Evolutionary conservation across 2,888 invertebrate genomes (phyloP).

Genomic region (Caenorhabditis japonica): DNA sequence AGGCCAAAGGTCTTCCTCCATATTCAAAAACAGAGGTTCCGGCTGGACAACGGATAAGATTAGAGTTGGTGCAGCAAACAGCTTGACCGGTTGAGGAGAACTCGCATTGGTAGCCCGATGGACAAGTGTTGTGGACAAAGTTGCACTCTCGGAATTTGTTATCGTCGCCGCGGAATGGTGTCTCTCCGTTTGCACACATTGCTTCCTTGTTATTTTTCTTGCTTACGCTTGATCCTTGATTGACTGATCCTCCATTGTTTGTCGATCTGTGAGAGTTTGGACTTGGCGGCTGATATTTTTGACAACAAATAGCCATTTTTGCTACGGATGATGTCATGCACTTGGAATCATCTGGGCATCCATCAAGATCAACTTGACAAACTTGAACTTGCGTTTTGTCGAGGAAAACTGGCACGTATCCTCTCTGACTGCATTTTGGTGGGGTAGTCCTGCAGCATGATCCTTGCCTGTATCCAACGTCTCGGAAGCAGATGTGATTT

Average conservation of each 20-base stretch:
- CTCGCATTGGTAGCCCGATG: conserved; percentile 72
- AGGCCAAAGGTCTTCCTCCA: conserved; percentile 75
- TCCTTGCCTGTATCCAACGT: conserved; percentile 60
- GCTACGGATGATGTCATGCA: conserved; percentile 67
- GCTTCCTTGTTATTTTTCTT: conserved; percentile 42
- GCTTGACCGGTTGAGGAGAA: conserved; percentile 67
- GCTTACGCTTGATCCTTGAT: conserved; percentile 42
- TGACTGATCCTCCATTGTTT: conserved; percentile 41
- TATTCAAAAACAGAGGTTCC: conserved; percentile 71
- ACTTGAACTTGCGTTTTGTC: conserved; percentile 67
- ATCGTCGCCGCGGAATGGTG: conserved; percentile 50
- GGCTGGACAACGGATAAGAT: conserved; percentile 68
- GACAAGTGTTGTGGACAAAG: conserved; percentile 74
- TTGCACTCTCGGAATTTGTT: conserved; percentile 68
- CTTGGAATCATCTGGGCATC: conserved; percentile 64
- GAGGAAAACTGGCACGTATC: conserved; percentile 64
- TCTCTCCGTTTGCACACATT: conserved; percentile 58
- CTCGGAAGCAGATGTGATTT: conserved; percentile 60
- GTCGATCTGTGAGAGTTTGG: conserved; percentile 25
- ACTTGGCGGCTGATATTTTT: conserved; percentile 58
- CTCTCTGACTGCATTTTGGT: conserved; percentile 63
- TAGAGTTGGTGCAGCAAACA: conserved; percentile 64
- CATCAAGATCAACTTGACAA: conserved; percentile 60
- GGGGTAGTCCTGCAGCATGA: conserved; percentile 62
- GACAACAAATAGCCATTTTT: conserved; percentile 66